These are phyloP conservation scores for Melanerpes aurifrons DNA, from an alignment of 2,113 vertebrate genomes.

Conservation along the genomic window DNA sequence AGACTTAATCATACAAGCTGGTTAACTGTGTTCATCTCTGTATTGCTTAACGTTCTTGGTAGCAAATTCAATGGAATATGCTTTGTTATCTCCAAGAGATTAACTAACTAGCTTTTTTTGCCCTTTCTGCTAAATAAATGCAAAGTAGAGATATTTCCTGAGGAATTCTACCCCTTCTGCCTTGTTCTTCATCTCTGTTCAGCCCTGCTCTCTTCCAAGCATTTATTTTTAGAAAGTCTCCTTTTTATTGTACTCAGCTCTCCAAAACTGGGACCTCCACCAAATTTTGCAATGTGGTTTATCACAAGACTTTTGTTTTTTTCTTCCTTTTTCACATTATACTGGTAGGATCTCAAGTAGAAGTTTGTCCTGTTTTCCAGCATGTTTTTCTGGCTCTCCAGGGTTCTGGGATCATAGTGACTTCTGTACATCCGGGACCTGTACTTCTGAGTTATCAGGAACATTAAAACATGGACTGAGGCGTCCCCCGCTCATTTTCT, in stretches of 20 bases:
- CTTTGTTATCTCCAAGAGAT: background rate
- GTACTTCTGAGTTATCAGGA: background rate
- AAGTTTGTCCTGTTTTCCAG: background rate
- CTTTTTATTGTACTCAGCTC: background rate
- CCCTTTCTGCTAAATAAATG: background rate
- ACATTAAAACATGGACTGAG: background rate
- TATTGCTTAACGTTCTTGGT: background rate
- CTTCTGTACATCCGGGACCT: background rate
- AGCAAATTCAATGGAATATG: background rate
- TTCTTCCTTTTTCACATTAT: background rate
- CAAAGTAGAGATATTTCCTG: background rate
- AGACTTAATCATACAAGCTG: background rate
- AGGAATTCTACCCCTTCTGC: background rate
- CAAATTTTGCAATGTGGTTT: background rate
- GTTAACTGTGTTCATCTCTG: background rate
- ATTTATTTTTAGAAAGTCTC: background rate
- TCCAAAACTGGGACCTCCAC: background rate
- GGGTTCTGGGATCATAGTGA: background rate
- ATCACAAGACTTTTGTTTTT: background rate
- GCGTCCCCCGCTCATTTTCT: background rate
- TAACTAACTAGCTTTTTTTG: background rate
- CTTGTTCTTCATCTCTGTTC: background rate
- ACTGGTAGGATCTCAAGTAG: background rate
- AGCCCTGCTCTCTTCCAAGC: background rate
- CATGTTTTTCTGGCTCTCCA: background rate